Evolutionary conservation across 2,113 vertebrate species (phyloP).

Genomic region (Dipodomys ordii): DNA sequence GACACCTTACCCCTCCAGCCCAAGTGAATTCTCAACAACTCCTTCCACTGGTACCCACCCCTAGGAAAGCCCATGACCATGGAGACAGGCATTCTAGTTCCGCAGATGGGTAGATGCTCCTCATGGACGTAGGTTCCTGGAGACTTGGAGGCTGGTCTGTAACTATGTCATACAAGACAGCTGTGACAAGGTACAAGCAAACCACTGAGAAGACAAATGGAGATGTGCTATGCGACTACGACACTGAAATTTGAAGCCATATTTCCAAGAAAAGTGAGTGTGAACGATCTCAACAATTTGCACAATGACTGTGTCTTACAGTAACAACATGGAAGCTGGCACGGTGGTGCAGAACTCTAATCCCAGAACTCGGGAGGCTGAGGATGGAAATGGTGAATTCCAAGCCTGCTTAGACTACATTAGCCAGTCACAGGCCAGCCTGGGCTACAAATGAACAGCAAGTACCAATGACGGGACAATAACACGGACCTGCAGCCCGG

Average conservation of each 20-base stretch:
- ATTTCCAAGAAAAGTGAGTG: not conserved
- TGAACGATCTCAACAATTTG: not conserved
- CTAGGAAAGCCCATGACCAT: not conserved
- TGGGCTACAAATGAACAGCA: too few species aligned
- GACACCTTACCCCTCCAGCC: not conserved
- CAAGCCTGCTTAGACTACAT: too few species aligned
- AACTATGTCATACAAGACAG: not conserved
- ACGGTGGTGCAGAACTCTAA: too few species aligned
- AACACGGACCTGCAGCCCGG: not conserved
- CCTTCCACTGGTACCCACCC: rapidly evolving
- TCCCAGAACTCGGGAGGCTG: too few species aligned
- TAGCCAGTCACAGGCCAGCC: too few species aligned
- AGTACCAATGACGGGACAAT: not conserved
- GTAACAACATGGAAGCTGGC: not conserved
- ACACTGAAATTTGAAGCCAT: not conserved
- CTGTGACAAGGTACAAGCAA: too few species aligned
- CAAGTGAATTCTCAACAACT: not conserved
- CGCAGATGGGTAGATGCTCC: not conserved
- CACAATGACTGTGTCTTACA: not conserved
- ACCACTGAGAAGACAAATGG: not conserved
- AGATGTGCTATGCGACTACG: not conserved
- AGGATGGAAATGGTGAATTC: too few species aligned
- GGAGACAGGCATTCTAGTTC: not conserved
- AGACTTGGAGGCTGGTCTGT: not conserved
- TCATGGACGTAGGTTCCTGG: not conserved